Evolutionary conservation across 2,113 vertebrate genomes (phyloP).

Genomic region (Polypterus senegalus): DNA sequence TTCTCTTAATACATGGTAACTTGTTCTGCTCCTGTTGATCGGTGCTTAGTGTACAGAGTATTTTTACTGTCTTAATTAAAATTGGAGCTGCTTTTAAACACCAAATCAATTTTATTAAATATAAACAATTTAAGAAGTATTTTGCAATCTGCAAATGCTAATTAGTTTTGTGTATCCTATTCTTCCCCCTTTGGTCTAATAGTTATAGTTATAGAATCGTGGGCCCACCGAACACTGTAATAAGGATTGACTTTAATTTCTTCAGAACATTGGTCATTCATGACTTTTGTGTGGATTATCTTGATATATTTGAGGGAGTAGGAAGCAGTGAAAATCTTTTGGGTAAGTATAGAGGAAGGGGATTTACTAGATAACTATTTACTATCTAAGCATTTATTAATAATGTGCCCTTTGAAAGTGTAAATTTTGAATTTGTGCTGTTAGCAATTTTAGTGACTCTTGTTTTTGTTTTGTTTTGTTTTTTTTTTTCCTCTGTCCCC

Average conservation of each 20-base stretch:
- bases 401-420: no score
- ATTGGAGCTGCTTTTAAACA: background rate
- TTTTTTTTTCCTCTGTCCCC: no score
- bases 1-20: background rate
- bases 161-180: no score
- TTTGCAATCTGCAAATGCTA: no score
- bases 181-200: slow-evolving; percentile 20
- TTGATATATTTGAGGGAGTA: slow-evolving; percentile 12
- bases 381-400: no score
- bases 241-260: slow-evolving; percentile 8
- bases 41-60: background rate
- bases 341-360: slow-evolving; percentile 5
- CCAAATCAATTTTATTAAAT: background rate
- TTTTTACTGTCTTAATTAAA: background rate
- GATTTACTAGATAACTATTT: background rate
- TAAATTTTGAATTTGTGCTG: no score
- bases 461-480: no score
- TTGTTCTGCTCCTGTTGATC: background rate
- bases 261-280: slow-evolving; percentile 19
- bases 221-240: slow-evolving; percentile 22
- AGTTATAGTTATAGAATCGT: slow-evolving; percentile 22
- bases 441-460: no score
- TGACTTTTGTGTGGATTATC: slow-evolving; percentile 4
- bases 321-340: slow-evolving; percentile 14
- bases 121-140: no score